Evolutionary conservation across 2,888 invertebrate species (phyloP).

Genomic region (Tortricodes alternella): DNA sequence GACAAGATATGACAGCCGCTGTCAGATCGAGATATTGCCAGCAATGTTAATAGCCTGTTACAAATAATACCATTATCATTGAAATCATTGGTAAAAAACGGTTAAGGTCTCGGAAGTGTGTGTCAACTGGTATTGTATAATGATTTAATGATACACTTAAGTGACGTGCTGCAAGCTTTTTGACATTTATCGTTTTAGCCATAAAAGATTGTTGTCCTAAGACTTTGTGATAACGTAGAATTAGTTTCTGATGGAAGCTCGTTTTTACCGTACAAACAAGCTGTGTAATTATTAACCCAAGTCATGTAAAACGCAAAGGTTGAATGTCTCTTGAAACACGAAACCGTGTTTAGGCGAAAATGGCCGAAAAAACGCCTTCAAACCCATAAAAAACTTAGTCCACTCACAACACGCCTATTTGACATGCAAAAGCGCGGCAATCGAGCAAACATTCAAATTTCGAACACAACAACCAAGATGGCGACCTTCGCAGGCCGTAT

Average conservation of each 20-base stretch:
- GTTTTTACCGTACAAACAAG: no score
- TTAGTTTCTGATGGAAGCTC: no score
- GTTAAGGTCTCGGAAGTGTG: no score
- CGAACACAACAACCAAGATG: slow-evolving; percentile 76
- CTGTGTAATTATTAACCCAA: no score
- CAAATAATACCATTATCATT: slow-evolving; percentile 1
- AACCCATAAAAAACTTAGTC: slow-evolving; percentile 29
- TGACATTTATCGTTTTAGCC: no score
- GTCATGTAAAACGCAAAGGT: no score
- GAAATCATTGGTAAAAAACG: background rate
- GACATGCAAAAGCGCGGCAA: slow-evolving; percentile 62
- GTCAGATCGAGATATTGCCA: slow-evolving; percentile 51
- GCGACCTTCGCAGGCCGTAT: slow-evolving; percentile 79
- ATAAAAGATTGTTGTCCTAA: no score
- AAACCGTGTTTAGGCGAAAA: background rate
- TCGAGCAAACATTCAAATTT: slow-evolving; percentile 76
- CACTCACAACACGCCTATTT: slow-evolving; percentile 47
- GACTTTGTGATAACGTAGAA: no score
- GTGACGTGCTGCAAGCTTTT: no score
- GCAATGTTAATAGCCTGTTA: slow-evolving; percentile 3
- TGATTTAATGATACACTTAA: no score
- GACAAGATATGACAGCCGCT: slow-evolving; percentile 43
- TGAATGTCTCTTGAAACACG: background rate
- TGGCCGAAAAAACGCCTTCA: background rate
- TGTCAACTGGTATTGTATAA: no score